Base-by-base conservation (phyloP, 2,797 vertebrate genomes). In the Pogonophryne albipinna region DNA sequence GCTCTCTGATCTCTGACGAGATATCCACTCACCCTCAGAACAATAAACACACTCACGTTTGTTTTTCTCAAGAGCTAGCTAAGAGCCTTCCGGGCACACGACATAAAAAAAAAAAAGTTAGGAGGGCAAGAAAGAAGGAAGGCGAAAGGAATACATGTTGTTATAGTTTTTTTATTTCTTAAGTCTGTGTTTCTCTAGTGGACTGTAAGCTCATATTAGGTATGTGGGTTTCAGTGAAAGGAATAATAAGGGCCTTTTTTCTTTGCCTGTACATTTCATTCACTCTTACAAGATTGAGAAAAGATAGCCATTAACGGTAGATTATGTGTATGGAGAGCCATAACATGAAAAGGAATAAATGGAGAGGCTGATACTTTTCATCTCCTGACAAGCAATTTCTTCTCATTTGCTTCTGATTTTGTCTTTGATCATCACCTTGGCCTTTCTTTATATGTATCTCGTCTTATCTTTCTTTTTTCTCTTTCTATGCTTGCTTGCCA, bases 1-100 rank as follows among this genome's bases (percentile, higher is more conserved):
- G 62, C 62, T 77, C 76, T 84, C 14, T 71, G 76, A 82, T 79
- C 78, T 76, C 46, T 41, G 79, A 74, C 57, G 46, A 80, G 76
- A 82, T 80, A 79, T 55, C 55, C 68, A 58, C 50, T 83, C 82
- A 44, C 47, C 14, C 23, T 59, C 52, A 34, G 17, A 51, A 71
- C 66, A 57, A 76, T 59, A 72, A 79, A 71, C 31, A 44, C 62
- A 27, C 42, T 65, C 46, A 31, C 6, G 17, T 82, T 47, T 75
- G 79, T 78, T 76, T 58, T 45, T 69, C 69, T 82, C 27, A 38
- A 51, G 41, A 60, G 76, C 44, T 19, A 9, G 38, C 47, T 45
- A 12, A 59, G 57, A 69, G 68, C 60, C 27, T 52, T 76, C 16
- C 8, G 19, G 74, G 61, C 76, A 64, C 74, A 68, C 55, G 3